A percentile compares a stretch with the other conserved stretches of the same genome.
Conservation (phyloP, 2,888 invertebrate genomes). For the Caenorhabditis doughertyi region DNA sequence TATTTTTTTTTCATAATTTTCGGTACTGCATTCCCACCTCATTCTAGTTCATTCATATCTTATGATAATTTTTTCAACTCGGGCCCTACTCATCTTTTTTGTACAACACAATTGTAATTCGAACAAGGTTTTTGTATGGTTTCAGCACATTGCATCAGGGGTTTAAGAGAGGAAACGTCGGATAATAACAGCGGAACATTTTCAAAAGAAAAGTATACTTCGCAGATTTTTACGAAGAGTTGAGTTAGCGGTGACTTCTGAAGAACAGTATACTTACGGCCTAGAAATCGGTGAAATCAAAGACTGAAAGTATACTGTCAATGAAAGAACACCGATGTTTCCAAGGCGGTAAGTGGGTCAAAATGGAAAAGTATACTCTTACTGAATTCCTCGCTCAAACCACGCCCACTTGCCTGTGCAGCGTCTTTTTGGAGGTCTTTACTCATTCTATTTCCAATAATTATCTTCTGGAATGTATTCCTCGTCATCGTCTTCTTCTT, state of each 20-base stretch:
- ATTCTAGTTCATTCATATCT: constrained; percentile 31
- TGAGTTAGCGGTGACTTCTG: no score
- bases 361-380: constrained; percentile 7
- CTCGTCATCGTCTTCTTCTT: constrained; percentile 1
- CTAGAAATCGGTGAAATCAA: background rate
- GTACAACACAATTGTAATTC: constrained; percentile 1
- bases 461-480: constrained; percentile 1
- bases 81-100: background rate
- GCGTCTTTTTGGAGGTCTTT: background rate
- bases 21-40: constrained; percentile 16
- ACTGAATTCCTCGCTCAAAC: background rate
- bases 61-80: background rate
- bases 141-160: no score
- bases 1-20: no score
- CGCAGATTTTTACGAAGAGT: no score
- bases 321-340: background rate
- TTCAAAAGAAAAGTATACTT: no score
- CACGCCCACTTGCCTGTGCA: background rate
- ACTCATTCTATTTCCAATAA: constrained; percentile 4
- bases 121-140: background rate
- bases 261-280: no score
- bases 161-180: no score
- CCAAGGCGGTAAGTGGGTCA: background rate
- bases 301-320: background rate
- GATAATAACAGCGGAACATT: no score